Base-by-base conservation (phyloP, 2,797 vertebrate genomes). In the Naso thynnoides region DNA sequence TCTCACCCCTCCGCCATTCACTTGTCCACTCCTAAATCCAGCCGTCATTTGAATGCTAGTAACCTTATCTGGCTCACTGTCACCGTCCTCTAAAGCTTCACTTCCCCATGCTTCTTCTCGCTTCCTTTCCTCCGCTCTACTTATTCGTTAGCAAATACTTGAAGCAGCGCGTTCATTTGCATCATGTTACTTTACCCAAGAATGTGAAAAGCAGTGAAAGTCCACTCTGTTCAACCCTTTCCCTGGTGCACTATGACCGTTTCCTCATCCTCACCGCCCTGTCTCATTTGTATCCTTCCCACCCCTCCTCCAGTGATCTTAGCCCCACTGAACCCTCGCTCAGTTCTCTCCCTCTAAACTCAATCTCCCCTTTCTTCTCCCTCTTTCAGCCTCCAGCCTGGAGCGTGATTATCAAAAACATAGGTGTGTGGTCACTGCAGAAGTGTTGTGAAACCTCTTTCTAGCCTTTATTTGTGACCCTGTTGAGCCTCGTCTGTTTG, bases 241-340 rank as follows among this genome's bases (percentile, higher is more conserved):
- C 39, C 42, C 45, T 39, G 9, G 19, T 69, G n/a, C 31, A 29
- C 54, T 75, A 3, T 48, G 19, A 41, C 48, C 56, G n/a, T 5
- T 8, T 60, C 6, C 9, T 31, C 1, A 2, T 50, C 27, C 10
- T 52, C 41, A n/a, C 44, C 18, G 26, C 18, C 39, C 19, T 27
- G 1, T 33, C 24, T 59, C 44, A 24, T 65, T 54, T 1, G 6
- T 39, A 36, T 38, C 68, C 53, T 77, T 53, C 44, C 62, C 13
- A 58, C 47, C 65, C 68, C 59, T 74, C 48, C 49, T 63, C 67
- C 48, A 70, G 50, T 72, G 5, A 66, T 55, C 50, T 62, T 26
- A 50, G 64, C 66, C 77, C 38, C 26, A 39, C 21, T 78, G 74
- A 91, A 75, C 72, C 70, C 19, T 73, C 23, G 24, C 78, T 84